phyloP scores from a whole-genome alignment of 35 echinoderm and acorn worm genomes.

The Heliocidaris erythrogramma region DNA sequence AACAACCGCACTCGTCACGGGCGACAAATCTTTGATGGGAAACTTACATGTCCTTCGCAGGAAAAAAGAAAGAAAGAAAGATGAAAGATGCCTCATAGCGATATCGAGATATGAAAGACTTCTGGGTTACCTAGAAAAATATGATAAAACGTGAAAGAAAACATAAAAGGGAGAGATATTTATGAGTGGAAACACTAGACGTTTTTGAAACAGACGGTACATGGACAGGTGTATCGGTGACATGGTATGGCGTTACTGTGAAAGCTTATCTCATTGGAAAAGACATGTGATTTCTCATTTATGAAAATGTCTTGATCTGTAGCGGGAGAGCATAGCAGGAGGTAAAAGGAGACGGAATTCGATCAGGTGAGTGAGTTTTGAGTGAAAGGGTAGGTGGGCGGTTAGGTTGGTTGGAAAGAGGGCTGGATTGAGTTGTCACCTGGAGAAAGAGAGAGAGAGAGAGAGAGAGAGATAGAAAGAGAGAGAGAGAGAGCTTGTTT shows the following conservation, averaged over 20 bases:
- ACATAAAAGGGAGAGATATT: background rate
- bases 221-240: background rate
- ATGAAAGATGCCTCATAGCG: background rate
- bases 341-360: background rate
- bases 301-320: background rate
- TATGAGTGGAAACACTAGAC: background rate
- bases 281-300: background rate
- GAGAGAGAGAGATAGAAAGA: background rate
- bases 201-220: background rate
- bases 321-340: background rate
- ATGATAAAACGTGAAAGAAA: background rate
- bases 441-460: background rate
- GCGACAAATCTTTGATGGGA: background rate
- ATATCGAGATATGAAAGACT: background rate
- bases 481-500: background rate
- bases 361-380: background rate
- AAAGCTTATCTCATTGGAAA: background rate
- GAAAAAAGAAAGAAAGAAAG: background rate
- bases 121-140: background rate
- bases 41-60: background rate
- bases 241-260: background rate
- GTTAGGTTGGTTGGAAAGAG: background rate
- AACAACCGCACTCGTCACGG: background rate
- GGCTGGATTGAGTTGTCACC: background rate
- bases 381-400: background rate